Base-by-base conservation (phyloP, 2,888 invertebrate genomes). In the Corythucha ciliata region DNA sequence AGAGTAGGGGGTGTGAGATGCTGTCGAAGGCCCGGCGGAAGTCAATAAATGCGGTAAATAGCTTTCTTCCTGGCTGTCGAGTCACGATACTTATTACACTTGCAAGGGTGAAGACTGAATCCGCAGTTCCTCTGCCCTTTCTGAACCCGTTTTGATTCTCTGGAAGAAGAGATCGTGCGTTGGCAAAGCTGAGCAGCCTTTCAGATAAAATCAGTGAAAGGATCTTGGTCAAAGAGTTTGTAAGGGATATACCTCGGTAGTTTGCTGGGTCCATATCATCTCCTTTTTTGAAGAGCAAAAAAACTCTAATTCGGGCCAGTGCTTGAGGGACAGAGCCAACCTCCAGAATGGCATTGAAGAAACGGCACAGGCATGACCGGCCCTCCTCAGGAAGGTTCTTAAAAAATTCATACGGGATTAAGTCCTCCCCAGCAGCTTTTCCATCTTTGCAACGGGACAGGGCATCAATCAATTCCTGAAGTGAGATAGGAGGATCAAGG, bases 271-370 rank as follows among this genome's bases (percentile, higher is more conserved):
- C 32, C 12, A 10, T 34, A 12, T 14, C 20, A 22, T 34, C 21
- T 32, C 46, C 46, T 34, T 46, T 46, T 32, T 46, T 46, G 20
- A 37, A 34, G 16, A 46, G 34, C 10, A 37, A 10, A 37, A 46
- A 32, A 32, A 34, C 18, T 3, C 7, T 36, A 18, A 46, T 32
- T n/a, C 21, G 16, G 14, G 34, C n/a, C 37, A 3, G 34, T 12
- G 34, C 18, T 8, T n/a, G 12, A 10, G 46, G 46, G 32, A 21
- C n/a, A 12, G 34, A 3, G 16, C n/a, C 34, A 12, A 12, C 12
- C 12, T 36, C 34, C 7, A 37, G 32, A 16, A 46, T 20, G 7
- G 10, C 14, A 24, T 46, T 46, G 20, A 46, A 34, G 14, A 47
- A 25, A n/a, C 24, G 10, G 14, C 34, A 37, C 34, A 47, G 16